Evolutionary conservation across 1,140 invertebrate genomes (phyloP), one percentile per base, ranked within the genome.

Genomic region (Dreissena rostriformis): DNA sequence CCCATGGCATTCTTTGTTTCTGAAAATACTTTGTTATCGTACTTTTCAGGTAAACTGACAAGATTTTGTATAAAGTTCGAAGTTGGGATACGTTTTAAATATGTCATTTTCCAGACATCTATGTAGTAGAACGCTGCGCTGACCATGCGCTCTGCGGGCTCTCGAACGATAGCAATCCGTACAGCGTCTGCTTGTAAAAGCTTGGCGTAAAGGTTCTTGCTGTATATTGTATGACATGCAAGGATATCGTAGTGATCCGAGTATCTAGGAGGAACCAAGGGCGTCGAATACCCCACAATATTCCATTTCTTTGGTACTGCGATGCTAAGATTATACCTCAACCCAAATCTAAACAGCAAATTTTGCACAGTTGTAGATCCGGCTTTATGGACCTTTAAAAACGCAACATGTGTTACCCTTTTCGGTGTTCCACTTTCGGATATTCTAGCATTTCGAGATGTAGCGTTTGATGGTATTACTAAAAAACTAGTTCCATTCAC

Each of bases 351-450:
- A 77, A 95, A 89, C 0, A 95, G 86, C 73, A 95, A 94, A 84
- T 95, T 95, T 87, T 94, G 93, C 6, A 94, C 83, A 7, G 94
- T 94, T n/a, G 92, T 93, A 67, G 94, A 94, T 8, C 92, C 94
- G 71, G 94, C 94, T 91, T 95, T 95, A 90, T 95, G 90, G 10
- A 88, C 86, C 82, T 91, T 91, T 12, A 90, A 55, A 71, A 91
- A 90, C 1, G 86, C 88, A 52, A 90, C 63, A 63, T 89, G 85
- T 7, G 76, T 79, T 66, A 67, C n/a, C 24, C 49, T 76, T 76
- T 51, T 51, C 2, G 39, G 39, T 39, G 39, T 39, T 8, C 39
- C 39, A 39, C 39, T 39, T 39, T 39, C 39, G 39, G 39, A 5
- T 39, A 39, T 39, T 2, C 39, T 2, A 39, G 39, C 39, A 39